Conservation (phyloP, 1,140 invertebrate genomes). For the Pissodes strobi region DNA sequence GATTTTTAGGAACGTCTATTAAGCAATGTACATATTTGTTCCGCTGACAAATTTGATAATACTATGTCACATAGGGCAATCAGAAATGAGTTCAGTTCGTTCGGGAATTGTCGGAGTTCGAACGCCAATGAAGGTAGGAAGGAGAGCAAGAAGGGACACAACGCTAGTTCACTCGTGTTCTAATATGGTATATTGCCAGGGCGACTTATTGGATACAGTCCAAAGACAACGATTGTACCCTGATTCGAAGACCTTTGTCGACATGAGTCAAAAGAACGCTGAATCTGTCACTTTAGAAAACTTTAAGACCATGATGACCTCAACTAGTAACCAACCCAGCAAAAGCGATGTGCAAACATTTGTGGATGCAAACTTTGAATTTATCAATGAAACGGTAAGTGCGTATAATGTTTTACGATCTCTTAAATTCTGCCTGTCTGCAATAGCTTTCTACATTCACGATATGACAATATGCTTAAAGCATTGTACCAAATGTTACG, state of each 20-base stretch:
- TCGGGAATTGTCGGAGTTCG: too few species aligned
- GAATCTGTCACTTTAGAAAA: slow-evolving; percentile 64
- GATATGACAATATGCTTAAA: not conserved
- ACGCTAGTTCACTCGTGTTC: slow-evolving; percentile 52
- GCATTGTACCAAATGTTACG: too few species aligned
- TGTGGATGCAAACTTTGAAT: slow-evolving; percentile 59
- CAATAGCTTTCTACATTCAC: not conserved
- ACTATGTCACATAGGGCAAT: too few species aligned
- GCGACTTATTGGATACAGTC: slow-evolving; percentile 73
- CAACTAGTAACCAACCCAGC: slow-evolving; percentile 60
- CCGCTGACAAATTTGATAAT: too few species aligned
- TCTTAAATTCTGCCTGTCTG: not conserved
- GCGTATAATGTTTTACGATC: too few species aligned
- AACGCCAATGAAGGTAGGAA: not conserved
- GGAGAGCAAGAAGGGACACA: not conserved
- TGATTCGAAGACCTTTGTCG: slow-evolving; percentile 89
- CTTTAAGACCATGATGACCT: slow-evolving; percentile 69
- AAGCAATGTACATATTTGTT: too few species aligned
- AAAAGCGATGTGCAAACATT: slow-evolving; percentile 64
- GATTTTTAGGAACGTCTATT: too few species aligned
- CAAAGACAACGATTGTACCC: slow-evolving; percentile 73
- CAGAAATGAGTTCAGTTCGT: not conserved
- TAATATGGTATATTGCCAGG: slow-evolving; percentile 75
- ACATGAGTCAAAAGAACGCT: slow-evolving; percentile 72
- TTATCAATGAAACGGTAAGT: slow-evolving; percentile 18